Conservation (phyloP, 2,113 vertebrate genomes). For the Zosterops lateralis region DNA sequence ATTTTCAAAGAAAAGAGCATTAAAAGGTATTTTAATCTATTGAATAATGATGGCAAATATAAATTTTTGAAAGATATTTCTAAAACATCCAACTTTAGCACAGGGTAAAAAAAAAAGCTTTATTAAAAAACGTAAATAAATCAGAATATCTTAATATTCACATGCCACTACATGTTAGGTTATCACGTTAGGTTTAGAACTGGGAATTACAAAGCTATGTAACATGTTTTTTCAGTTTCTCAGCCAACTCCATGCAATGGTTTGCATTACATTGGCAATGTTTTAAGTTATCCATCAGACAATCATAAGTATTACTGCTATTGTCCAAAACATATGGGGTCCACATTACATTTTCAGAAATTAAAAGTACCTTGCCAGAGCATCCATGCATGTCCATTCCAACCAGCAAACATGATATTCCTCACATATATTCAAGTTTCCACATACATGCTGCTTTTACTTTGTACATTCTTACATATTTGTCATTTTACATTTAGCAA, state of each 20-base stretch:
- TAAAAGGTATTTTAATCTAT: conserved; percentile 17
- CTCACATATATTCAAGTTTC: not conserved
- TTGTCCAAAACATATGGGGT: not conserved
- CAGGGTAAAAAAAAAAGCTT: not conserved
- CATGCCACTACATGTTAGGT: not conserved
- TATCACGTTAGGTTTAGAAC: not conserved
- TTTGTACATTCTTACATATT: not conserved
- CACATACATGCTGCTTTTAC: not conserved
- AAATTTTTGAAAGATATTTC: not conserved
- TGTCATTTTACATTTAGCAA: not conserved
- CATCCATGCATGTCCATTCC: fast-evolving
- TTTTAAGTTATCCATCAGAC: not conserved
- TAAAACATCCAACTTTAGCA: not conserved
- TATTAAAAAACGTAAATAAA: not conserved
- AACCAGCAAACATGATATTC: not conserved
- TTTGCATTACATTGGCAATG: not conserved
- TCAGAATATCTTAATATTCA: not conserved
- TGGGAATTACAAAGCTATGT: not conserved
- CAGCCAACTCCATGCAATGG: not conserved
- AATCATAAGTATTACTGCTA: not conserved
- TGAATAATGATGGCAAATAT: conserved; percentile 5
- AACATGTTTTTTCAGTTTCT: not conserved
- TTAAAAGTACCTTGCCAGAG: not conserved
- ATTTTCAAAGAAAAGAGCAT: not conserved
- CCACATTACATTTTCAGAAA: not conserved